Evolutionary conservation across 2,797 vertebrate genomes (phyloP), one percentile per base, ranked within the genome.

Genomic region (Ceyx erithaca): DNA sequence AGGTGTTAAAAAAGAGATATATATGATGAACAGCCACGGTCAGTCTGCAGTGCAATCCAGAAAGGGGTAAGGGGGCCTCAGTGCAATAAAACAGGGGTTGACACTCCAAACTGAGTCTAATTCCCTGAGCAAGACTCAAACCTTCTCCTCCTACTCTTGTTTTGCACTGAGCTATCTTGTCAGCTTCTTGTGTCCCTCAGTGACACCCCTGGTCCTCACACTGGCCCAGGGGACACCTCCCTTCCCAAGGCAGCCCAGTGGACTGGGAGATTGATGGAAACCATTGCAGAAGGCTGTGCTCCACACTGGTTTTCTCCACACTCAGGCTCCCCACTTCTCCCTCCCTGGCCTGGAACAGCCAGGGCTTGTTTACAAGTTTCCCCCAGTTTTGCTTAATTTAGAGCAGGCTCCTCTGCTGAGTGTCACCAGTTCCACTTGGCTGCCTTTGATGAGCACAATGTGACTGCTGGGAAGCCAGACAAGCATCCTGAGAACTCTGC

Each of bases 341-440:
- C 63, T 87, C 21, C 80, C 4, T 4, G 15, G 20, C 71, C 76
- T 51, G 85, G 58, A 91, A 51, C 49, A 21, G 1, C 13, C 78
- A 76, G 57, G 3, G 6, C 63, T 89, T 76, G 78, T 66, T 94
- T 81, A 92, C 75, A 33, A 88, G 79, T 28, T 80, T 88, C 48
- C 79, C n/a, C 31, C 68, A 67, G 57, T 77, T 89, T 57, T 69
- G 22, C 13, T 80, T 86, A 91, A 93, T 96, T 92, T 91, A 93
- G 55, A 94, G 62, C 87, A 87, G 46, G 57, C 23, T 86, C 9
- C 86, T 95, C 70, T 88, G 70, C 45, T 61, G 87, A 92, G 70
- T 46, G 73, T 71, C 89, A 90, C 82, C 87, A 61, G 91, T 94
- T 96, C 92, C 89, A 71, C 93, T 95, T 40, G 85, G 93, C 58